A percentile compares a stretch with the other conserved stretches of the same genome.
Evolutionary conservation across 1,140 invertebrate species (phyloP).

Genomic region (Orussus abietinus): DNA sequence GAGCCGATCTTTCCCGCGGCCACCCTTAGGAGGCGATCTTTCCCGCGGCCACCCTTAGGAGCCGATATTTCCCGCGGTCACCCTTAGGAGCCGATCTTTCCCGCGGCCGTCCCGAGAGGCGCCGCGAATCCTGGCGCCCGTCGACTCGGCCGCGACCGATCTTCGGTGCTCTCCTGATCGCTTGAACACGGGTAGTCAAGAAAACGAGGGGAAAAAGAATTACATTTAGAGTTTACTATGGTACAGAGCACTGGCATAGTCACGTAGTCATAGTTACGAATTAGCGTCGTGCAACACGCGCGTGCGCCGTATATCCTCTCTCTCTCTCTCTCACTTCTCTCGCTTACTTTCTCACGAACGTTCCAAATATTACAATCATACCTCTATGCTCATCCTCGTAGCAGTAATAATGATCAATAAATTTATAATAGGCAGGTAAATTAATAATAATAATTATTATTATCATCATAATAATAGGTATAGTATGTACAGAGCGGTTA

Average conservation of each 20-base stretch:
- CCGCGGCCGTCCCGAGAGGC: too few relatives aligned
- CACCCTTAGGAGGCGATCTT: too few relatives aligned
- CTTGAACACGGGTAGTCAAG: slow-evolving; percentile 37
- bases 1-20: too few relatives aligned
- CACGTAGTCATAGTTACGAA: slow-evolving; percentile 21
- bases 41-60: too few relatives aligned
- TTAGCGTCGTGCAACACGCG: not conserved
- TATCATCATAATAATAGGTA: slow-evolving; percentile 42
- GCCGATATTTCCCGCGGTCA: too few relatives aligned
- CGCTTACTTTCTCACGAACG: slow-evolving; percentile 17
- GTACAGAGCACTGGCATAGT: slow-evolving; percentile 48
- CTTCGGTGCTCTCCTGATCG: too few relatives aligned
- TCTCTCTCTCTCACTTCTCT: slow-evolving; percentile 5
- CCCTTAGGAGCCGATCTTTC: too few relatives aligned
- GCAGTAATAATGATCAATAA: slow-evolving; percentile 35
- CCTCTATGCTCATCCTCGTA: slow-evolving; percentile 34
- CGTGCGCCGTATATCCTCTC: not conserved
- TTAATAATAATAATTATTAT: slow-evolving; percentile 49
- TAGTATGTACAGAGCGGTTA: slow-evolving; percentile 37
- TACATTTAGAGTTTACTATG: slow-evolving; percentile 47
- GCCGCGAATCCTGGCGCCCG: too few relatives aligned
- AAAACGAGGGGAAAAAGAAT: slow-evolving; percentile 29
- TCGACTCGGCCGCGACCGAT: too few relatives aligned
- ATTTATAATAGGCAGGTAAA: slow-evolving; percentile 49
- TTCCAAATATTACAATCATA: slow-evolving; percentile 44